Evolutionary conservation across 2,797 vertebrate genomes (phyloP), one percentile per base, ranked within the genome.

Genomic region (Channallabes apus): DNA sequence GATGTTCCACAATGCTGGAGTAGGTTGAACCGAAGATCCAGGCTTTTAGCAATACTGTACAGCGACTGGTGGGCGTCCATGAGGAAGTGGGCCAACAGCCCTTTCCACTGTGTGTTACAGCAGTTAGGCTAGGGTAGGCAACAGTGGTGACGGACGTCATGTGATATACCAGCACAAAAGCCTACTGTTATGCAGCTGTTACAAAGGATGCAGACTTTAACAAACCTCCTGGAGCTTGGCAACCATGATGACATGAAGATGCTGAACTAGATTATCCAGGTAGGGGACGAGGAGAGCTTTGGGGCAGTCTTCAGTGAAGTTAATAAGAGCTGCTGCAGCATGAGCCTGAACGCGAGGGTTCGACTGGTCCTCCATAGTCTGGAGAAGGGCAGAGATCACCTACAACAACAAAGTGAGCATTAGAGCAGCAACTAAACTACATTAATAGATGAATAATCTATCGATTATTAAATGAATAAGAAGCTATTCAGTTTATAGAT

Each of bases 271-370:
- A 88, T 94, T 98, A 90, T 98, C 98, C 90, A 99, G 93, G 86
- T 99, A 99, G 0, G 97, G 98, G 90, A 99, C 93, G 18, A 99
- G 96, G 65, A 99, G 94, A 0, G 97, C 94, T 88, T 99, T 99
- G 88, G 98, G 98, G 89, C 98, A 99, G 92, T 99, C 98, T 91
- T 99, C 98, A 1, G 98, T 99, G 84, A 99, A 99, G 91, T 99
- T 99, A 80, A 99, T 99, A 84, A 99, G 96, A 0, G 98, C 98
- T 0, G 98, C 98, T 0, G 98, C 98, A 0, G 98, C 98, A 0
- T 99, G 98, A 5, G 98, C 98, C 93, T 99, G 98, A 80, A 99
- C 98, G 7, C 98, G 95, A 3, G 98, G 98, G 91, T 98, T 98
- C 71, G 95, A 96, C 93, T 99, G 98, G 93, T 99, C 98, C 91